Percentiles rank a stretch among this genome's conserved stretches.
phyloP scores from a whole-genome alignment of 2,888 invertebrate genomes.

The Volucella inflata region DNA sequence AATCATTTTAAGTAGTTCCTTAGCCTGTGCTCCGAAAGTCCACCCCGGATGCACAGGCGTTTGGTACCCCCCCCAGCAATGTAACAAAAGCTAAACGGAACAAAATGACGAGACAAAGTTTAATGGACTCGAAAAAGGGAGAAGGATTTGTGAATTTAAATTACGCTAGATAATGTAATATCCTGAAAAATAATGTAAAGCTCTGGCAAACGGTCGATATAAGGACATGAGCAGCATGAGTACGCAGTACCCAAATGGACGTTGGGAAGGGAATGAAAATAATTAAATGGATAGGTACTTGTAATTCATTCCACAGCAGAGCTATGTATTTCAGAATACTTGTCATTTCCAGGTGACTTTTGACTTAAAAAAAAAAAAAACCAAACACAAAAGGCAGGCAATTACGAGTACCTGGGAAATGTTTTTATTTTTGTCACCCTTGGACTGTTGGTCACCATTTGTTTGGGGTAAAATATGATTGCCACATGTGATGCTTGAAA shows the following conservation, averaged over 20 bases:
- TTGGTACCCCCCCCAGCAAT: neutral
- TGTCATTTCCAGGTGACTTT: neutral
- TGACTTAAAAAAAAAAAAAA: neutral
- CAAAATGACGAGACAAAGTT: conserved; percentile 42
- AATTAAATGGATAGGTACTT: conserved; percentile 20
- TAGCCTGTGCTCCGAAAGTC: conserved; percentile 27
- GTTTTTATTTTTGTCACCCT: no score
- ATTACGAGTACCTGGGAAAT: no score
- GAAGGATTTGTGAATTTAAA: conserved; percentile 71
- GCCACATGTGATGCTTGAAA: no score
- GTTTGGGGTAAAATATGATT: no score
- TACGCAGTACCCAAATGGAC: neutral
- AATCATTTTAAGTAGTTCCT: conserved; percentile 69
- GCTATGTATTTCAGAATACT: no score
- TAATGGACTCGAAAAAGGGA: conserved; percentile 67
- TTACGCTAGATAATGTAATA: conserved; percentile 67
- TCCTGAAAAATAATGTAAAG: conserved; percentile 59
- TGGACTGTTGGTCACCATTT: no score
- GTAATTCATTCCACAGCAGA: neutral
- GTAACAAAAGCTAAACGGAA: conserved; percentile 1
- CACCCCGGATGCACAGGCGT: conserved; percentile 43
- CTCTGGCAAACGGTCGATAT: conserved; percentile 42
- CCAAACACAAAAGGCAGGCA: no score
- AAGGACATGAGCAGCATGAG: conserved; percentile 36
- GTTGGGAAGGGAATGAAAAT: neutral